These are phyloP conservation scores for Acheta domesticus DNA, from an alignment of 2,888 invertebrate genomes.

Conservation along the genomic window DNA sequence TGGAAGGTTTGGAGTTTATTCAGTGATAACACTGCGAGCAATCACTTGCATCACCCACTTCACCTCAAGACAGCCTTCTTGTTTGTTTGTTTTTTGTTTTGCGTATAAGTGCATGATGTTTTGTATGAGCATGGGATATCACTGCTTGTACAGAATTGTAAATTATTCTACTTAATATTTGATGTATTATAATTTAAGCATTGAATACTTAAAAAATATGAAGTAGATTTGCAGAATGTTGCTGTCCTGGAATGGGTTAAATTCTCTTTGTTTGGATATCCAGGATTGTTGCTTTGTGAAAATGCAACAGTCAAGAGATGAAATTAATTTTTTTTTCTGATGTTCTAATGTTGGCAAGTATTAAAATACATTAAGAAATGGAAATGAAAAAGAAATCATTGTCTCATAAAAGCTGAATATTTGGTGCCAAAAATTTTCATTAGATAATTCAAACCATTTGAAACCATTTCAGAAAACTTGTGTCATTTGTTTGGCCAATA, in stretches of 20 bases:
- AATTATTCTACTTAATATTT: neutral
- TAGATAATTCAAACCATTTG: too few species aligned
- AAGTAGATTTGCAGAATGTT: too few species aligned
- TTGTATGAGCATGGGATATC: neutral
- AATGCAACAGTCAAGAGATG: too few species aligned
- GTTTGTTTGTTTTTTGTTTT: constrained; percentile 20
- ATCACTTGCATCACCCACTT: constrained; percentile 6
- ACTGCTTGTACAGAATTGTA: neutral
- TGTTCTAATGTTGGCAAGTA: neutral
- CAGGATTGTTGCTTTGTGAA: too few species aligned
- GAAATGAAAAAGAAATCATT: neutral
- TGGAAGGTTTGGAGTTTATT: constrained; percentile 22
- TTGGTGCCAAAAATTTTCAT: too few species aligned
- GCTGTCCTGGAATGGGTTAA: too few species aligned
- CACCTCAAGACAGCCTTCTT: constrained; percentile 18
- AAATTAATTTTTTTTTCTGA: too few species aligned
- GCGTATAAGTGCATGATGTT: neutral
- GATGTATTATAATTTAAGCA: too few species aligned
- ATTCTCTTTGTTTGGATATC: too few species aligned
- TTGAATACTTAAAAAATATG: too few species aligned
- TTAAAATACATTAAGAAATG: neutral
- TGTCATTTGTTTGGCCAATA: too few species aligned
- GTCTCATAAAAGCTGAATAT: neutral
- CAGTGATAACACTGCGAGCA: constrained; percentile 18
- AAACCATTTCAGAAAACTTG: too few species aligned